Base-by-base conservation (phyloP, 2,113 vertebrate genomes). In the Pterophyllum scalare region DNA sequence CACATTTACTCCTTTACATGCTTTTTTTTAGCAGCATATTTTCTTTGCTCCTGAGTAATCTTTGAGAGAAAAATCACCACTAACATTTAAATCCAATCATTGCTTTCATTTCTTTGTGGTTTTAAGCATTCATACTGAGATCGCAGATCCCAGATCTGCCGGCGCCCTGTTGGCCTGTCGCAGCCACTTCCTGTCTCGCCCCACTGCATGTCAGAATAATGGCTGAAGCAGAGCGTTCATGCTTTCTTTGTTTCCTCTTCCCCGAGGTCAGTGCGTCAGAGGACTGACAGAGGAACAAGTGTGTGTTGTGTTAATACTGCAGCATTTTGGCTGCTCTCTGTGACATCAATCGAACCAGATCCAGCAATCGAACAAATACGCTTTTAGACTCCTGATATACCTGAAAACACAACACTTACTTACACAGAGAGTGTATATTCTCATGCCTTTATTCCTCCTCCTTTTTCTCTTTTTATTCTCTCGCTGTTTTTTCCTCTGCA, bases 201-300 rank as follows among this genome's bases (percentile, higher is more conserved):
- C 3, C 58, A 0, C 60, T 58, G 3, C 11, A 19, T 49, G 26
- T 70, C 59, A 33, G 13, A 60, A 38, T 74, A 75, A 61, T 56
- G 38, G 58, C 22, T 62, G n/a, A 19, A 77, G 40, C 58, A 52
- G 40, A 52, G 24, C 43, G 10, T 77, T 33, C 40, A 2, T 49
- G 64, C 15, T 49, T 40, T 0, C 0, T 2, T 28, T 31, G 6
- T 31, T 70, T 52, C 0, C 6, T 70, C 65, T 5, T 70, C 65
- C 43, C 17, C 31, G 46, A 72, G 67, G 46, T 54, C 67, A 72
- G 46, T 11, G 31, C 46, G 5, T 0, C 46, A 54, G 67, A 72
- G 67, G 13, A 31, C 67, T 52, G 65, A 46, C 65, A 20, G 65
- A n/a, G 65, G 43, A 52, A 72, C 26, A 20, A 72, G 26, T 52